Base-by-base conservation (phyloP, 2,113 vertebrate genomes). In the Pithys albifrons region DNA sequence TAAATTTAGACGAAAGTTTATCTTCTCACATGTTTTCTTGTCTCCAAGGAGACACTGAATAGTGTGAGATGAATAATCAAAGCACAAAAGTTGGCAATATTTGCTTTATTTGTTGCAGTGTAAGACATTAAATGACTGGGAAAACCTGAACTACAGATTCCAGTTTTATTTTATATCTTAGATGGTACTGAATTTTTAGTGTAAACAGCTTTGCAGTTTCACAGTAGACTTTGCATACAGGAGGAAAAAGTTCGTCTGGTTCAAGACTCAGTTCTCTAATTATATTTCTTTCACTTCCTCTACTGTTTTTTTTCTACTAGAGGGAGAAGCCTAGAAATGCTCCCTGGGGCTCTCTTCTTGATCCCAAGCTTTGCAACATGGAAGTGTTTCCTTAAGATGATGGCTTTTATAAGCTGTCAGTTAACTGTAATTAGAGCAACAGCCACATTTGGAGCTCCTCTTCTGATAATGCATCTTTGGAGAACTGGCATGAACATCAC, bases 231-330 rank as follows among this genome's bases (percentile, higher is more conserved):
- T 77, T 72, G 65, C 83, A 95, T 67, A 61, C 8, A 58, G 52
- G 19, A 96, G 48, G 77, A 79, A 46, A 74, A 19, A 22, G 9
- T 75, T 94, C 82, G 39, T 65, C 43, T 69, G 18, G 16, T 75
- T 86, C 59, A 92, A 89, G 76, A 71, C 29, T 88, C 62, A 43
- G 58, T 89, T 92, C 88, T 87, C 61, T 74, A 89, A 91, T 84
- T 83, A 45, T 82, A 69, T 88, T 91, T 71, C 33, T 86, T 94
- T 96, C 74, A 92, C 45, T 90, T 92, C 76, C 73, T 84, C 45
- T 83, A 15, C 23, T 92, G 45, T 62, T 89, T 89, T 85, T 92
- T 87, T 88, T 92, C 73, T 91, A 75, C 31, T 72, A 31, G 41
- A 55, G 9, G 55, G 29, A 55, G 31, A 49, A 89, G 66, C 28